Evolutionary conservation across 2,888 invertebrate genomes (phyloP).

Genomic region (Teleiodes luculella): DNA sequence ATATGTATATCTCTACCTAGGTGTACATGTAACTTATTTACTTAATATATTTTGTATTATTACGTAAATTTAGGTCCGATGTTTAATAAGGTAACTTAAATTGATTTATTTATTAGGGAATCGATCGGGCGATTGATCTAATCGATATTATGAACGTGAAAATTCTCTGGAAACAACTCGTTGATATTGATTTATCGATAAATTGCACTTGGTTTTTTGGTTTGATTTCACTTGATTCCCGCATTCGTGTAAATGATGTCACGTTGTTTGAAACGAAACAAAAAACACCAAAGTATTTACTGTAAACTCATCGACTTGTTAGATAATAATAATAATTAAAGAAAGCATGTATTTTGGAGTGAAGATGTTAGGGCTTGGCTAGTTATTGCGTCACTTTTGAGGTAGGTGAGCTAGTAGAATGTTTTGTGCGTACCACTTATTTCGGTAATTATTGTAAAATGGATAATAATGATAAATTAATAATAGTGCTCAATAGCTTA

Average conservation of each 20-base stretch:
- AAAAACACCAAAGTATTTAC: slow-evolving; percentile 74
- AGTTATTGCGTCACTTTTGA: slow-evolving; percentile 49
- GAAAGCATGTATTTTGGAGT: slow-evolving; percentile 67
- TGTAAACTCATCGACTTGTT: slow-evolving; percentile 75
- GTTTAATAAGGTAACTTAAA: slow-evolving; percentile 36
- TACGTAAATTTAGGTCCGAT: slow-evolving; percentile 11
- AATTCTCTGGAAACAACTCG: slow-evolving; percentile 24
- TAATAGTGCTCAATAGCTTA: slow-evolving; percentile 74
- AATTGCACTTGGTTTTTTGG: slow-evolving; percentile 7
- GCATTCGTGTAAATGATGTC: slow-evolving; percentile 21
- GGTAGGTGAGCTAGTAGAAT: slow-evolving; percentile 53
- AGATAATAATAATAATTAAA: slow-evolving; percentile 72
- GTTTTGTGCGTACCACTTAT: slow-evolving; percentile 63
- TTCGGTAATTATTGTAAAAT: slow-evolving; percentile 62
- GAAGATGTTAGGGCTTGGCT: slow-evolving; percentile 56
- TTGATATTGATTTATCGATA: neutral
- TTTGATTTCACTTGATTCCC: slow-evolving; percentile 24
- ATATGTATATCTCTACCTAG: slow-evolving; percentile 54
- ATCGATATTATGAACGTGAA: slow-evolving; percentile 32
- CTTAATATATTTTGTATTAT: slow-evolving; percentile 30
- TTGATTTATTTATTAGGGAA: slow-evolving; percentile 74
- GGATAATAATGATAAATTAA: slow-evolving; percentile 45
- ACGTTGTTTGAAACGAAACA: slow-evolving; percentile 67
- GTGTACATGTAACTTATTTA: slow-evolving; percentile 61
- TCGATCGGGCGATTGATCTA: slow-evolving; percentile 56